These are phyloP conservation scores for Diplodus sargus DNA, from an alignment of 2,797 vertebrate species.

Conservation along the genomic window DNA sequence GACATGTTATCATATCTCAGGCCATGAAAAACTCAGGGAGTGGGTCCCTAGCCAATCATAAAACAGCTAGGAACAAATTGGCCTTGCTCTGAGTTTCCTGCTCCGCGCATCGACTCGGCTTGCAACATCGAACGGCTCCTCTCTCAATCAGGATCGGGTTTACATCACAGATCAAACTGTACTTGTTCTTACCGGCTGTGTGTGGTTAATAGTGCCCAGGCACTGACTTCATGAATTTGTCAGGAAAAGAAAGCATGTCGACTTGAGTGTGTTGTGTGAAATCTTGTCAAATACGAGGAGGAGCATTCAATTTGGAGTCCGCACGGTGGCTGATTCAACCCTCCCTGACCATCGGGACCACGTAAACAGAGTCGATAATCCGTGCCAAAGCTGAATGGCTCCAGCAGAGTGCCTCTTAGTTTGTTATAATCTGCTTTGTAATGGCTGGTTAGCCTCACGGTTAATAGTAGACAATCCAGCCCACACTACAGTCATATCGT, in stretches of 20 bases:
- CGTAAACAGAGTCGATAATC: conserved; percentile 13
- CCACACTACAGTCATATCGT: background rate
- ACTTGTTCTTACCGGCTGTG: background rate
- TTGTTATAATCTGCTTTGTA: conserved; percentile 54
- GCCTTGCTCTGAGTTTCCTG: conserved; percentile 27
- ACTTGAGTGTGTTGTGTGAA: background rate
- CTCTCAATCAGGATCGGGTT: conserved; percentile 24
- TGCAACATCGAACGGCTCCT: background rate
- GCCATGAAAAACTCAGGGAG: conserved; percentile 51
- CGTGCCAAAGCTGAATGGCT: conserved; percentile 4
- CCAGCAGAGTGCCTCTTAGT: conserved; percentile 32
- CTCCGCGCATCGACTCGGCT: conserved; percentile 12
- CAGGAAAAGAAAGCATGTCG: background rate
- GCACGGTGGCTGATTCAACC: conserved; percentile 16
- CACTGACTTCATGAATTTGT: background rate
- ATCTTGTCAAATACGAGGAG: background rate
- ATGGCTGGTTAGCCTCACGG: conserved; percentile 35
- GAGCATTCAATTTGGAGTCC: conserved; percentile 6
- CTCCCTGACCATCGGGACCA: conserved; percentile 33
- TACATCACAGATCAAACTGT: background rate
- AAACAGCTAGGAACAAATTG: conserved; percentile 48
- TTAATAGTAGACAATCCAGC: conserved; percentile 21
- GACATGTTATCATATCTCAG: conserved; percentile 54
- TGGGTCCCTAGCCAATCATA: conserved; percentile 40
- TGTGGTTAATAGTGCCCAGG: conserved; percentile 10